These are phyloP conservation scores for Nomia melanderi DNA, from an alignment of 1,140 invertebrate genomes.

Conservation along the genomic window DNA sequence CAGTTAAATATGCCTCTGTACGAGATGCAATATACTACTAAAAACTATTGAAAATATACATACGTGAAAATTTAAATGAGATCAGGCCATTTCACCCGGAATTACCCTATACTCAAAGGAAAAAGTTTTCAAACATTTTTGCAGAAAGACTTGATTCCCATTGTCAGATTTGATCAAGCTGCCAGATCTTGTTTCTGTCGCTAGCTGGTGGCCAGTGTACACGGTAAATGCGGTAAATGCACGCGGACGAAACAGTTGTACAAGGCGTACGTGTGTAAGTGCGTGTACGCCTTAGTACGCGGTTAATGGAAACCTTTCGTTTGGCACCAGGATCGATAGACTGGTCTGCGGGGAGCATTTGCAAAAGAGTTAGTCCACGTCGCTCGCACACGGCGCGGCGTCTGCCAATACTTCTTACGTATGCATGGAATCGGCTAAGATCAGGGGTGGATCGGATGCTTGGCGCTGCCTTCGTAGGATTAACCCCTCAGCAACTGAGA, in stretches of 20 bases:
- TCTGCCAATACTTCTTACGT: constrained; percentile 55
- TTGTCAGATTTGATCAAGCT: not conserved
- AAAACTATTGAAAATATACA: too few species aligned
- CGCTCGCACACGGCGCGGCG: constrained; percentile 39
- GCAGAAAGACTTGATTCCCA: too few species aligned
- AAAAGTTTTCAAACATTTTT: too few species aligned
- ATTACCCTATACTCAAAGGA: too few species aligned
- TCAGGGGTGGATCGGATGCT: not conserved
- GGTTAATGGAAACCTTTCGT: constrained; percentile 68
- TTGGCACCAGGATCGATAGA: constrained; percentile 62
- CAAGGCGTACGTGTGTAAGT: constrained; percentile 13
- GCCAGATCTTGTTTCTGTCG: not conserved
- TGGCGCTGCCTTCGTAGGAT: not conserved
- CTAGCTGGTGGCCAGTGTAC: not conserved
- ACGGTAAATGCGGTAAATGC: constrained; percentile 47
- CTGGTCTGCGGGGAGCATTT: constrained; percentile 45
- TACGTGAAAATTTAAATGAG: too few species aligned
- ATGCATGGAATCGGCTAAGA: constrained; percentile 40
- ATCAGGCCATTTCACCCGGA: too few species aligned
- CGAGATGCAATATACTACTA: too few species aligned
- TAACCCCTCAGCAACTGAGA: too few species aligned
- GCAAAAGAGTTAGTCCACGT: constrained; percentile 29
- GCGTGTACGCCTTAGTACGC: constrained; percentile 45
- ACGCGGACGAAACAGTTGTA: constrained; percentile 36
- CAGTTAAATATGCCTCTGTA: too few species aligned